Evolutionary conservation across 2,113 vertebrate species (phyloP), one percentile per base, ranked within the genome.

Genomic region (Chauna torquata): DNA sequence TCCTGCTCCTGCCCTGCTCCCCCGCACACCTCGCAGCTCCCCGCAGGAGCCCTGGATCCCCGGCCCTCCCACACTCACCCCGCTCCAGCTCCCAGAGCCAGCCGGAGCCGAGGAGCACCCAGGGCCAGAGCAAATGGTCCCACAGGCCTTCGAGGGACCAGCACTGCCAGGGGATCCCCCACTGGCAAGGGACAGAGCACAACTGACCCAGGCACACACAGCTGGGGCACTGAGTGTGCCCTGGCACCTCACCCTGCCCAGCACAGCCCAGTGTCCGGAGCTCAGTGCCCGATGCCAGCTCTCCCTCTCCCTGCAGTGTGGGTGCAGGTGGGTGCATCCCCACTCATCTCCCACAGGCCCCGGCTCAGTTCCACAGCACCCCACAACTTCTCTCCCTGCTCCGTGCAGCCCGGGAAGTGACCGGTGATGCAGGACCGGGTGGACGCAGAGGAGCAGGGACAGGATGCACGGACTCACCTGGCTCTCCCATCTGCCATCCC

Each of bases 11-110:
- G 57, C 30, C 30, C 22, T 3, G 1, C 11, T 65, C 42, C 65
- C 14, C 59, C 36, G 22, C 22, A 28, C 18, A 65, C 34, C 25
- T 59, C 12, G 9, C 20, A 11, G 44, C 32, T 77, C 22, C 50
- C 42, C 9, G 2, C 30, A 16, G 36, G 10, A 11, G 38, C 69
- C 36, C 40, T 14, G 14, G 17, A 3, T 4, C 25, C 34, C 19
- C 5, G 3, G 45, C 55, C 23, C 22, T 76, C 36, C 22, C 0
- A 0, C 4, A 7, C 8, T 32, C 4, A 1, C 40, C 38, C 20
- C 14, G 3, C 20, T 54, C 50, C 58, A 14, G 8, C n/a, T 77
- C 58, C 62, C 78, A n/a, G 38, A 64, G 38, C 17, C 38, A 40
- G 16, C 5, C 17, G 25, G 61, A 64, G 38, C 38, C 6, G 25